Evolutionary conservation across 2,797 vertebrate genomes (phyloP), one percentile per base, ranked within the genome.

Genomic region (Morus bassanus): DNA sequence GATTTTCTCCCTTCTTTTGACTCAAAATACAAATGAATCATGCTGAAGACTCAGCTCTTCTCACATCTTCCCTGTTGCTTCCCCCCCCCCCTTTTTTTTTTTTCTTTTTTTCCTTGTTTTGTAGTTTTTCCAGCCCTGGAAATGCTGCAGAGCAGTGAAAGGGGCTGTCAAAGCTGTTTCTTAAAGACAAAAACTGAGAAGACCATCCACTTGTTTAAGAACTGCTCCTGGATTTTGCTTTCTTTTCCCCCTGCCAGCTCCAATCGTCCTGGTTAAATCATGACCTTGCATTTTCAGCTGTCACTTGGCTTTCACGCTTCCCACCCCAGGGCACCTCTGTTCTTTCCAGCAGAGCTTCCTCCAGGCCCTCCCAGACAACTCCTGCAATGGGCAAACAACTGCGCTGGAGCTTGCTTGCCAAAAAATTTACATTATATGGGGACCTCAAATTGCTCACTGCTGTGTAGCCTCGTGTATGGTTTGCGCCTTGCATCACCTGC

Each of bases 401-500:
- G 84, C 2, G 2, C 33, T 46, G 35, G 39, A 39, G 61, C 28
- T 78, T 5, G 13, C 7, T 68, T 43, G 28, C 22, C 16, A 21
- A 24, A 75, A 80, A 22, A 12, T 10, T 4, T 2, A 30, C 7
- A 1, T 23, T 19, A 10, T 24, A 15, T 1, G 19, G 35, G 27
- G 39, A 41, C 27, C 53, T 48, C 4, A 0, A 39, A 18, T 10
- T 8, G 5, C 46, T 33, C 24, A 6, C 18, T 16, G 9, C 65
- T 7, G 11, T 0, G 10, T 18, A 7, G 10, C 53, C 33, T 45
- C 12, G 1, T 18, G 19, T 1, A 2, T 3, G 31, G 24, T 45
- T 50, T 37, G 45, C 35, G 25, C 43, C 59, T 35, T 5, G 7
- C 23, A 6, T 24, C 43, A 4, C 56, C 31, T 8, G 31, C 18